Evolutionary conservation across 2,797 vertebrate genomes (phyloP).

Genomic region (Holocentrus rufus): DNA sequence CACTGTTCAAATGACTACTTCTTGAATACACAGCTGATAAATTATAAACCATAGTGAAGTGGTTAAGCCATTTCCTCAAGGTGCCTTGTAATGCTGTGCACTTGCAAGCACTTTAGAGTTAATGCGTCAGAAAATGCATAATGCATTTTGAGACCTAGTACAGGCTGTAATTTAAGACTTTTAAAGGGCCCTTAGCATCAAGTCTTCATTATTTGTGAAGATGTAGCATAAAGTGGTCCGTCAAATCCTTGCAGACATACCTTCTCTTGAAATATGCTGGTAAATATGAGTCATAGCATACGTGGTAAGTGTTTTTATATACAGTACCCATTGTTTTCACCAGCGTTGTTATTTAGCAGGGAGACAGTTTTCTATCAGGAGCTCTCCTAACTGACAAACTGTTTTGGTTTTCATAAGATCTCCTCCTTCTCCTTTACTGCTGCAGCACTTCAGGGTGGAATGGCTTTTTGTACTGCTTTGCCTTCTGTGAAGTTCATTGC

Average conservation of each 20-base stretch:
- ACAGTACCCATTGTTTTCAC: slow-evolving; percentile 45
- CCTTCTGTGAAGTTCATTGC: slow-evolving; percentile 63
- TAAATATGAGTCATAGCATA: neutral
- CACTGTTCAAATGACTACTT: slow-evolving; percentile 47
- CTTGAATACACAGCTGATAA: slow-evolving; percentile 35
- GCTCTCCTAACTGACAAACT: slow-evolving; percentile 31
- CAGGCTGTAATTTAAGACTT: neutral
- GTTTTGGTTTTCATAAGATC: slow-evolving; percentile 51
- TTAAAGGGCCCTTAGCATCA: neutral
- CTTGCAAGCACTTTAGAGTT: slow-evolving; percentile 9
- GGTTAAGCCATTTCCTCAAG: slow-evolving; percentile 26
- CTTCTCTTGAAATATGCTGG: slow-evolving; percentile 5
- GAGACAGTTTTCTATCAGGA: slow-evolving; percentile 31
- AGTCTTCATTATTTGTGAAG: neutral
- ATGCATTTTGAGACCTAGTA: slow-evolving; percentile 4
- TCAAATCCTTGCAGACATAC: neutral
- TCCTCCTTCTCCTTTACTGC: slow-evolving; percentile 46
- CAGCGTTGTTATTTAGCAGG: slow-evolving; percentile 36
- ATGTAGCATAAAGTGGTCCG: neutral
- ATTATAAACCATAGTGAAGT: slow-evolving; percentile 56
- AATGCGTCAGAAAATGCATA: slow-evolving; percentile 3
- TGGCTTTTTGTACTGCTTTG: slow-evolving; percentile 12
- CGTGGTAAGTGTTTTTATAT: neutral
- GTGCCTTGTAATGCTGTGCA: slow-evolving; percentile 1
- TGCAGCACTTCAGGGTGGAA: slow-evolving; percentile 28